Base-by-base conservation (phyloP, 1,140 invertebrate genomes). In the Brachionus plicatilis region DNA sequence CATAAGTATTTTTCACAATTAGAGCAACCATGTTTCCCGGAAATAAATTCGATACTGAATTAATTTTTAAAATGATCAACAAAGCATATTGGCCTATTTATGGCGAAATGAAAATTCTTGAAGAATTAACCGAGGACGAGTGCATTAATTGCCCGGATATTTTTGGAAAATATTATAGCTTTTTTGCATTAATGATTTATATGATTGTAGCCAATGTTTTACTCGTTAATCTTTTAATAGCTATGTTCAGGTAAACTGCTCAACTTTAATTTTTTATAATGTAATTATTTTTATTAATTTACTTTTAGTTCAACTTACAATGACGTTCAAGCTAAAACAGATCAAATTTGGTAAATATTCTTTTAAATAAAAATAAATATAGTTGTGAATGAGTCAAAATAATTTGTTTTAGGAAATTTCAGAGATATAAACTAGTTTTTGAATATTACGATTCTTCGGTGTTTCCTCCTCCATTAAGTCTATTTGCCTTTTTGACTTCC, bases 401-500 rank as follows among this genome's bases (percentile, higher is more conserved):
- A 24, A 50, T 50, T 33, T 72, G 5, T n/a, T 76, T 33, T 14
- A 76, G 72, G 72, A 78, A 76, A 65, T 85, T 76, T 79, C 70
- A 78, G 50, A 45, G 65, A 66, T 78, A 78, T 43, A 47, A 41
- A 66, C 33, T 85, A 20, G 72, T 85, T 17, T 76, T 56, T 24
- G 84, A 85, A 47, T 85, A 78, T 78, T 78, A 60, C 60, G 12
- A 78, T 8, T 60, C 50, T 7, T 68, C 84, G 9, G 27, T 78
- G 60, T 78, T 85, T 45, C 84, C 84, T 41, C 84, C 84, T 41
- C 84, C 84, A 29, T 68, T 85, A 0, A 85, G 41, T 27, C 5
- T 78, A 1, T 27, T 78, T 27, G 68, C 70, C 17, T 78, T 79
- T 53, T 47, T 85, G 14, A 47, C 56, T 24, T 96, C 94, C 90